phyloP scores from a whole-genome alignment of 2,113 vertebrate species.

The Promerops cafer region DNA sequence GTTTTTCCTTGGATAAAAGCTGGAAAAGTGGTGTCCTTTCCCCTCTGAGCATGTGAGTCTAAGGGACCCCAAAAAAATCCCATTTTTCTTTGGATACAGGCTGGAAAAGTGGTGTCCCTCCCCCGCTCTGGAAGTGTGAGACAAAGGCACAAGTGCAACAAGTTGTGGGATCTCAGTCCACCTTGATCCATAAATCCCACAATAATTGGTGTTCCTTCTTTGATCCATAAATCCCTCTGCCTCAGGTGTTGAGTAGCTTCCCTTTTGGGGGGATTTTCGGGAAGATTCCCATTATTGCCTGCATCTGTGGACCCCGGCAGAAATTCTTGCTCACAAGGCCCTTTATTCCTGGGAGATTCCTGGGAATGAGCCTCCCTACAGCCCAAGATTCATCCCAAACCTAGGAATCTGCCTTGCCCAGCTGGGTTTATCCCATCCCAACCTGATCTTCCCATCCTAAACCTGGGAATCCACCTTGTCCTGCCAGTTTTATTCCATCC shows the following conservation, averaged over 20 bases:
- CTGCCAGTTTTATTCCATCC: neutral
- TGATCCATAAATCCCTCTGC: neutral
- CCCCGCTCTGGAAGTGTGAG: neutral
- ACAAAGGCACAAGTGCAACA: neutral
- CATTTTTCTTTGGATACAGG: neutral
- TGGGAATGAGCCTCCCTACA: neutral
- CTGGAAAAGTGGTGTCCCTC: neutral
- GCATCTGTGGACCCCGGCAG: neutral
- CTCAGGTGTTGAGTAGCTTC: constrained; percentile 1
- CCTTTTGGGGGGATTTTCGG: neutral
- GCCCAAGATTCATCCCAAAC: neutral
- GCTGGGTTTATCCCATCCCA: neutral
- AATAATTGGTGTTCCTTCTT: neutral
- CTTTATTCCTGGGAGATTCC: neutral
- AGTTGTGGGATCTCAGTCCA: constrained; percentile 40
- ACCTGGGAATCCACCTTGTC: neutral
- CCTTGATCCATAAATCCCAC: neutral
- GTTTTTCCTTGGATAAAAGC: neutral
- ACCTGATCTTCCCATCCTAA: neutral
- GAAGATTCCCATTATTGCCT: neutral
- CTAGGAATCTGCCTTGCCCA: neutral
- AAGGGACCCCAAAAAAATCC: neutral
- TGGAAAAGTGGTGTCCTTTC: neutral
- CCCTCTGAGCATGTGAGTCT: neutral
- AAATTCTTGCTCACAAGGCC: neutral